Evolutionary conservation across 2,113 vertebrate species (phyloP).

Genomic region (Perca schrenkii): DNA sequence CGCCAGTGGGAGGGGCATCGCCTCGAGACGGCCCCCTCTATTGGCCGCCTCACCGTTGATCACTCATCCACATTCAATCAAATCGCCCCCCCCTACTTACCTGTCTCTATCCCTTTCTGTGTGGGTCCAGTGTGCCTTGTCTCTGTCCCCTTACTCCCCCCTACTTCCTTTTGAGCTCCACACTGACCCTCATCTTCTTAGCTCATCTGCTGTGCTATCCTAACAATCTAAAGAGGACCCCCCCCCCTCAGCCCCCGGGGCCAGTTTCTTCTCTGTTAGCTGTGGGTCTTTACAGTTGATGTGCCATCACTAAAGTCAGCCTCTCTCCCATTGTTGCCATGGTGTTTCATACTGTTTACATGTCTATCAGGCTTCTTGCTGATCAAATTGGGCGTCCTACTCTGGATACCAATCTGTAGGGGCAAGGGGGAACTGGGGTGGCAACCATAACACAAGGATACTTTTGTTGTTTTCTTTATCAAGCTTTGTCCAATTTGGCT

Average conservation of each 20-base stretch:
- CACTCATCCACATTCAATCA: conserved; percentile 84
- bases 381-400: conserved; percentile 80
- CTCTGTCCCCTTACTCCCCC: conserved; percentile 44
- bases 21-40: conserved; percentile 64
- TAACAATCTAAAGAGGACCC: conserved; percentile 41
- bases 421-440: conserved; percentile 74
- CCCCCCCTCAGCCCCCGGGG: conserved; percentile 28
- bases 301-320: conserved; percentile 71
- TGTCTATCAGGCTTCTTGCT: conserved; percentile 78
- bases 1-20: conserved; percentile 67
- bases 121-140: conserved; percentile 65
- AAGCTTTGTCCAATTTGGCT: neutral
- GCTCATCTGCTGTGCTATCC: conserved; percentile 75
- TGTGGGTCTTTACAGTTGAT: conserved; percentile 60
- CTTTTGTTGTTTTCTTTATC: neutral
- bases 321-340: conserved; percentile 74
- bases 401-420: conserved; percentile 81
- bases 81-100: conserved; percentile 53
- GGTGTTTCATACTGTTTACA: conserved; percentile 74
- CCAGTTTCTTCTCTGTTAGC: conserved; percentile 47
- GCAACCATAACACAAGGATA: conserved; percentile 45
- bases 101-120: conserved; percentile 71
- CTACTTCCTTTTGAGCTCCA: conserved; percentile 54
- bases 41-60: conserved; percentile 74
- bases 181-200: conserved; percentile 79